Evolutionary conservation across 2,113 vertebrate genomes (phyloP).

Genomic region (Lepus timidus): DNA sequence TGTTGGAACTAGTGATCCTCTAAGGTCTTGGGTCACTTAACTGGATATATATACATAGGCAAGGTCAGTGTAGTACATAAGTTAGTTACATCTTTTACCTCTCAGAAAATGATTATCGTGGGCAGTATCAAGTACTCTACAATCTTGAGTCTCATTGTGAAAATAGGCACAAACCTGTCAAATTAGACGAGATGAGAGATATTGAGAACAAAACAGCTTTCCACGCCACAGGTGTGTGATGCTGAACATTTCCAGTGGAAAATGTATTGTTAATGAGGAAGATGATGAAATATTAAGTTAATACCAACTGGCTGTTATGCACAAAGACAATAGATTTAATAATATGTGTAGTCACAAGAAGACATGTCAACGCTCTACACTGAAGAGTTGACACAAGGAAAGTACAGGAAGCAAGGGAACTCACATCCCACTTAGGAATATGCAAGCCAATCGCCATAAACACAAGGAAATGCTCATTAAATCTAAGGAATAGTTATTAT

Average conservation of each 20-base stretch:
- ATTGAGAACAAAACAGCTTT: background rate
- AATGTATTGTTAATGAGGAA: background rate
- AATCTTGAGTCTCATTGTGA: background rate
- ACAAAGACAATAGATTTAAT: background rate
- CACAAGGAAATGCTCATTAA: background rate
- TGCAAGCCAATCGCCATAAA: background rate
- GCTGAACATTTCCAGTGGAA: background rate
- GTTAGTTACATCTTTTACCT: background rate
- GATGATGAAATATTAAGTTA: background rate
- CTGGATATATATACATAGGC: background rate
- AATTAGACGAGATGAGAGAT: background rate
- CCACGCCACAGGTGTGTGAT: background rate
- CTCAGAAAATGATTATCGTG: background rate
- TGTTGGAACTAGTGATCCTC: background rate
- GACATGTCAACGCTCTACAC: rapidly evolving
- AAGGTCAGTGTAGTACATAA: background rate
- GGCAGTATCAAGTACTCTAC: background rate
- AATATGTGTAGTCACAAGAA: background rate
- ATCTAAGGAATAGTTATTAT: background rate
- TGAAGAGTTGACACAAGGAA: background rate
- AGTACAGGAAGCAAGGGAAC: background rate
- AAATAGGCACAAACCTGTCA: background rate
- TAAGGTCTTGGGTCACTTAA: background rate
- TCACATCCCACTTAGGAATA: background rate
- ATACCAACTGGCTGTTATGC: background rate